A percentile compares a stretch with the other conserved stretches of the same genome.
Conservation (phyloP, 2,797 vertebrate species). For the Pteronotus mesoamericanus region DNA sequence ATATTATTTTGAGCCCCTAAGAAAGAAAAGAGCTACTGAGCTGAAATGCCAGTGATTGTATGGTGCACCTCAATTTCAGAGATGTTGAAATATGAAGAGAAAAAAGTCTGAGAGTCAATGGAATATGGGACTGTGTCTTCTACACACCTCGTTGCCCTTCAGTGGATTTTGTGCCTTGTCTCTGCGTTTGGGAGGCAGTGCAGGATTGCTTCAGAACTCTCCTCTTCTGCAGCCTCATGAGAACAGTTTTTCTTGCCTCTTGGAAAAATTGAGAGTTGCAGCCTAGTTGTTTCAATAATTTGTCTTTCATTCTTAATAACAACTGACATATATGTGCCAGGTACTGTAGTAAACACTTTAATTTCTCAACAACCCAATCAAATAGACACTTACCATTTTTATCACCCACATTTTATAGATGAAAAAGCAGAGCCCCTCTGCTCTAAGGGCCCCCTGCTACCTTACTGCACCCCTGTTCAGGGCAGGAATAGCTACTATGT, state of each 20-base stretch:
- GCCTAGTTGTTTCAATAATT: neutral
- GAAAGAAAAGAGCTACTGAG: neutral
- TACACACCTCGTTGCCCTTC: neutral
- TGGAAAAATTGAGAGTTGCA: neutral
- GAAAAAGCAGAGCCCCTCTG: neutral
- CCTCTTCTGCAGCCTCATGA: neutral
- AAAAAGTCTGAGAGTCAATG: neutral
- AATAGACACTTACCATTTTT: neutral
- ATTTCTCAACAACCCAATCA: neutral
- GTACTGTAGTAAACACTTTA: neutral
- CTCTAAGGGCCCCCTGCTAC: neutral
- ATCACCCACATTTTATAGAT: conserved; percentile 6
- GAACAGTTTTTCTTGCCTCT: conserved; percentile 2
- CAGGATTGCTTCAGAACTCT: neutral
- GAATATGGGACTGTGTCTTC: neutral
- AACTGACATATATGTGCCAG: neutral
- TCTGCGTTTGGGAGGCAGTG: neutral
- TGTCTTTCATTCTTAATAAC: neutral
- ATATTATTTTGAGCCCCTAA: neutral
- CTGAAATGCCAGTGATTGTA: neutral
- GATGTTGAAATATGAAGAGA: neutral
- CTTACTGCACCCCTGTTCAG: neutral
- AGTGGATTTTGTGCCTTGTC: neutral
- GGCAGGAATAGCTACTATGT: neutral
- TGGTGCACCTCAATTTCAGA: neutral